Percentiles rank a stretch among this genome's conserved stretches.
phyloP scores from a whole-genome alignment of 2,888 invertebrate species.

The Therioaphis trifolii region DNA sequence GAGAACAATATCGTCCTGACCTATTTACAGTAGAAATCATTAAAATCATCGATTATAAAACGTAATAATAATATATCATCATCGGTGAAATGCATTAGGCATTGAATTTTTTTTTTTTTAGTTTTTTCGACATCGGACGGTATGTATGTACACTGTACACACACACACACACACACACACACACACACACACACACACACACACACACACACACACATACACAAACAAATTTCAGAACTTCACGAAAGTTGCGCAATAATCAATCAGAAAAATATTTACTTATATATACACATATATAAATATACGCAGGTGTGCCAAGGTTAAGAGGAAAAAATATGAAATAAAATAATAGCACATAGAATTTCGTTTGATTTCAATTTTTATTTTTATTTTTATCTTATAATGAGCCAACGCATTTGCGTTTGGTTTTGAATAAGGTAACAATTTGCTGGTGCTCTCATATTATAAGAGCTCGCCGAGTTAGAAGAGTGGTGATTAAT shows the following conservation, averaged over 20 bases:
- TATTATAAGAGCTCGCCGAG: not conserved
- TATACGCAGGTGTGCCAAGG: not conserved
- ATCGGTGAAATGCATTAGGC: no score
- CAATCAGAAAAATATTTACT: not conserved
- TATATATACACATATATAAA: not conserved
- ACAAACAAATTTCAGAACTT: not conserved
- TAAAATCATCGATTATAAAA: no score
- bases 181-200: no score
- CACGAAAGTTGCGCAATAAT: constrained; percentile 13
- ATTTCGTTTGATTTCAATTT: not conserved
- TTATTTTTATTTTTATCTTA: not conserved
- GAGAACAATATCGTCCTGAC: not conserved
- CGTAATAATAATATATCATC: no score
- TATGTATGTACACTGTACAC: not conserved
- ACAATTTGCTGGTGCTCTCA: not conserved
- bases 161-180: no score
- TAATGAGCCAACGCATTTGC: not conserved
- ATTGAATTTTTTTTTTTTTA: no score
- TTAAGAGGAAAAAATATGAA: not conserved
- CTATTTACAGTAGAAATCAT: no score
- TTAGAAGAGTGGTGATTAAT: constrained; percentile 15
- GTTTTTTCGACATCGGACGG: no score
- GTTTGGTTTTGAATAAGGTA: constrained; percentile 5
- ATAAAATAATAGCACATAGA: not conserved
- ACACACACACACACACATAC: no score